Evolutionary conservation across 2,113 vertebrate species (phyloP).

Genomic region (Shinisaurus crocodilurus): DNA sequence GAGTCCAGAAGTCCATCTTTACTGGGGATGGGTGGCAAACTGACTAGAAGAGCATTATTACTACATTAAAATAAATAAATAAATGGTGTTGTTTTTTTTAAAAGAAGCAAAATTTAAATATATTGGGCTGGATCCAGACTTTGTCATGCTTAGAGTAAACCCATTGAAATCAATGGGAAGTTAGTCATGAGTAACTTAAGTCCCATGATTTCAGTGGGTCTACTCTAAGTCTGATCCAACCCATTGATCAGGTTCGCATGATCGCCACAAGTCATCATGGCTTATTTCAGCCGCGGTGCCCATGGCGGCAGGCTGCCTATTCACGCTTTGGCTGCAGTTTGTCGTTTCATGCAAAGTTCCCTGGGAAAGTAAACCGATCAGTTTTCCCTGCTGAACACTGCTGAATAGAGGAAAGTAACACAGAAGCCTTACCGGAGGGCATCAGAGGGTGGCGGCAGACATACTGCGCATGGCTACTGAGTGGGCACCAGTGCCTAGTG

Average conservation of each 20-base stretch:
- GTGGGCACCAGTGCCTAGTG: neutral
- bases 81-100: too few relatives aligned
- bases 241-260: too few relatives aligned
- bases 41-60: neutral
- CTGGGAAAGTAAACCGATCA: neutral
- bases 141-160: neutral
- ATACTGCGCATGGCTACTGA: neutral
- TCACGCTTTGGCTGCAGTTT: too few relatives aligned
- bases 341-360: too few relatives aligned
- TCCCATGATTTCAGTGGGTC: neutral
- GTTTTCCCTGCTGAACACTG: neutral
- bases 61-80: too few relatives aligned
- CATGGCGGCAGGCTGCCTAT: too few relatives aligned
- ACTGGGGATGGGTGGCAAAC: neutral
- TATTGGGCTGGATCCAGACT: neutral
- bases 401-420: neutral
- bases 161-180: neutral
- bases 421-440: neutral
- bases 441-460: neutral
- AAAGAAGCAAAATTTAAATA: too few relatives aligned
- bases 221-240: neutral
- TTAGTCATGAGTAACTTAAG: neutral
- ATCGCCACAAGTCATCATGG: too few relatives aligned
- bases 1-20: neutral
- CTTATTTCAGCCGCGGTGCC: too few relatives aligned